Evolutionary conservation across 2,797 vertebrate species (phyloP).

Genomic region (Picus viridis): DNA sequence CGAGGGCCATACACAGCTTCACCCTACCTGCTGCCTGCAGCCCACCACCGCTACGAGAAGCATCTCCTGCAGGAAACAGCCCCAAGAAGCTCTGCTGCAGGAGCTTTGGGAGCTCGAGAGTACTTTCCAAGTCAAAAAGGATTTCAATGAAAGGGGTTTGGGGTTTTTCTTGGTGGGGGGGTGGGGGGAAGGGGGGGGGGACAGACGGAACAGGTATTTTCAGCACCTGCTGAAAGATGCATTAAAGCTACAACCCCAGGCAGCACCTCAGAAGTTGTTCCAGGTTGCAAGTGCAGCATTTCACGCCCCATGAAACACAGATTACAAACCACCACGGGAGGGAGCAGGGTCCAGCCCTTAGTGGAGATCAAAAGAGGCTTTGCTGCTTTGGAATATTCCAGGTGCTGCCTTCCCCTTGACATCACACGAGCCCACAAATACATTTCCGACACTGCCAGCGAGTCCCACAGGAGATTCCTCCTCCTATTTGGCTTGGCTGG

Average conservation of each 20-base stretch:
- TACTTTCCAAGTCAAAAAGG: conserved; percentile 2
- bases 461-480: conserved; percentile 25
- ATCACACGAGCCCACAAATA: not conserved
- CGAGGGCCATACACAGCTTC: not conserved
- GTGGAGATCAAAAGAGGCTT: not conserved
- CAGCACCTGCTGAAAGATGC: conserved; percentile 35
- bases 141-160: not conserved
- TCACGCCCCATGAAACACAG: not conserved
- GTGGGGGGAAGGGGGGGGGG: no score
- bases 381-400: not conserved
- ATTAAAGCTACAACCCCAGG: conserved; percentile 36
- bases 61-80: not conserved
- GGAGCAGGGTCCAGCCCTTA: not conserved
- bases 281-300: not conserved
- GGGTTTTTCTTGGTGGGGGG: not conserved
- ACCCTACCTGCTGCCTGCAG: not conserved
- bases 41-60: not conserved
- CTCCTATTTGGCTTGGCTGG: conserved; percentile 59
- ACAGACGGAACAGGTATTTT: conserved; percentile 41
- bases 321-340: not conserved
- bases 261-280: conserved; percentile 50
- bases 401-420: not conserved
- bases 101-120: not conserved
- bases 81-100: not conserved
- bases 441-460: not conserved